Conservation (phyloP, 92 coral and sea anemone species). For the Bergia sp. region DNA sequence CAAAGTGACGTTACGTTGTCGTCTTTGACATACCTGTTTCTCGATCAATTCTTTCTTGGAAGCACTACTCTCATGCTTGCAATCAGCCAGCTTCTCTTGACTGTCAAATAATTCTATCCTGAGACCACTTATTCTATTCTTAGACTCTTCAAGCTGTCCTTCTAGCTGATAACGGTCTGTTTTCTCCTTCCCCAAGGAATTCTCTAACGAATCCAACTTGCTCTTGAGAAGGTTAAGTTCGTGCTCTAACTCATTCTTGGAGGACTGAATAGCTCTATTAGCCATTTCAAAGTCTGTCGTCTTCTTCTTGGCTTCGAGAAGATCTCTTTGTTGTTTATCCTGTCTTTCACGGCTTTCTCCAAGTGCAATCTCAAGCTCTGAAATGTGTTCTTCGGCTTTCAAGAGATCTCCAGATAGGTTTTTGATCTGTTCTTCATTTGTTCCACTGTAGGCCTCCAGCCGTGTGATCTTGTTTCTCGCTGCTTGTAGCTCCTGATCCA, state of each 20-base stretch:
- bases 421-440: slow-evolving; percentile 67
- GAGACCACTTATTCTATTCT: slow-evolving; percentile 58
- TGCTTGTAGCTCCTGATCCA: slow-evolving; percentile 83
- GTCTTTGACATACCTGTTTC: slow-evolving; percentile 36
- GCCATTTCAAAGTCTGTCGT: slow-evolving; percentile 79
- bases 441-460: slow-evolving; percentile 70
- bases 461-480: slow-evolving; percentile 73
- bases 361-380: slow-evolving; percentile 68
- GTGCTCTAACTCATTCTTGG: slow-evolving; percentile 67
- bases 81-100: slow-evolving; percentile 58
- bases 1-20: neutral
- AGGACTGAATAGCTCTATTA: slow-evolving; percentile 62
- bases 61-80: slow-evolving; percentile 56
- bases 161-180: slow-evolving; percentile 72
- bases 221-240: slow-evolving; percentile 61
- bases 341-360: slow-evolving; percentile 59
- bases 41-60: slow-evolving; percentile 60
- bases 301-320: slow-evolving; percentile 76
- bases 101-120: slow-evolving; percentile 51
- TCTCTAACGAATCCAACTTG: slow-evolving; percentile 60
- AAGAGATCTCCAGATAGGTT: slow-evolving; percentile 64
- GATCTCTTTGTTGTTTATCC: slow-evolving; percentile 69
- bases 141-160: slow-evolving; percentile 69
- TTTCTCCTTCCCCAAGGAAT: slow-evolving; percentile 63
- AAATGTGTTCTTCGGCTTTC: slow-evolving; percentile 61